phyloP scores from a whole-genome alignment of 2,113 vertebrate species.

The Xiphophorus maculatus region DNA sequence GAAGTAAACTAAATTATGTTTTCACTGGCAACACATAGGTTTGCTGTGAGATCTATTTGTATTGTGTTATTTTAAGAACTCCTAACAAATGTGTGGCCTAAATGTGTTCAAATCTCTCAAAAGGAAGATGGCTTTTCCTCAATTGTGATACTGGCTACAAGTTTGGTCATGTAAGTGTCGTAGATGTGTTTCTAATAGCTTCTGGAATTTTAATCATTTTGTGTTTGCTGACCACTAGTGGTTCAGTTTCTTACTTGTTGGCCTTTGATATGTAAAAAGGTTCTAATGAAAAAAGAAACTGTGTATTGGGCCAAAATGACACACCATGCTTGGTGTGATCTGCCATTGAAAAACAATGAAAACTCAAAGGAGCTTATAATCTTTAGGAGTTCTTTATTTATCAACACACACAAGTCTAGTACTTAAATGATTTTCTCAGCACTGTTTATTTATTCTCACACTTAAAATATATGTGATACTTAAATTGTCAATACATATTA shows the following conservation, averaged over 20 bases:
- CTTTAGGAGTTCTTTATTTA: background rate
- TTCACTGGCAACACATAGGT: too few relatives aligned
- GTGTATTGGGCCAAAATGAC: background rate
- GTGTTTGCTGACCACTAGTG: background rate
- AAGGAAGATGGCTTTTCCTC: background rate
- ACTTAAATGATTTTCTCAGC: background rate
- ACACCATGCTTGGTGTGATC: background rate
- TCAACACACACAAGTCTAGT: background rate
- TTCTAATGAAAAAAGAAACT: background rate
- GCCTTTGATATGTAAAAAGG: background rate
- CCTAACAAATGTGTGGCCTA: too few relatives aligned
- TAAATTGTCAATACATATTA: background rate
- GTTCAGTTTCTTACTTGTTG: background rate
- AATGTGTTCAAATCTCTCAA: too few relatives aligned
- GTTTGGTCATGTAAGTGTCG: background rate
- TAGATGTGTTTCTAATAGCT: background rate
- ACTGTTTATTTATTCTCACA: background rate
- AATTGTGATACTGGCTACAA: background rate
- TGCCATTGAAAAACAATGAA: background rate
- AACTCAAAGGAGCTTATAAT: background rate
- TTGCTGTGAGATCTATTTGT: too few relatives aligned
- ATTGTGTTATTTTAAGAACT: too few relatives aligned
- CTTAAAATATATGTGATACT: background rate
- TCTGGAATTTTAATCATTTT: background rate
- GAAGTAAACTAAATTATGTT: too few relatives aligned